Conservation (phyloP, 2,888 invertebrate species). For the Leptopilina myrica region DNA sequence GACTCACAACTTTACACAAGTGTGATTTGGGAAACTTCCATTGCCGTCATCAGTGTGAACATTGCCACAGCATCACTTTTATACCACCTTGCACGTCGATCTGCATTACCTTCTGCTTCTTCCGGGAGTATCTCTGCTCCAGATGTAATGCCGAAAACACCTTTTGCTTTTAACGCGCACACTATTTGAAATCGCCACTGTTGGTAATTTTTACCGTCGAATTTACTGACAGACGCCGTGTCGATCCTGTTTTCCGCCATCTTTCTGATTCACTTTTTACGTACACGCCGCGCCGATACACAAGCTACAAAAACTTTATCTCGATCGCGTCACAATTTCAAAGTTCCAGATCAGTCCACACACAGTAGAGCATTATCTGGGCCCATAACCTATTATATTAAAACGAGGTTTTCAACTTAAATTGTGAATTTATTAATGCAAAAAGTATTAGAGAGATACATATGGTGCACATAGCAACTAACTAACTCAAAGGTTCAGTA, state of each 20-base stretch:
- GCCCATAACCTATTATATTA: constrained; percentile 7
- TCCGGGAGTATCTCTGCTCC: no score
- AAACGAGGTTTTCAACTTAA: not conserved
- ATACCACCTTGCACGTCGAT: no score
- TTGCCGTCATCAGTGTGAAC: constrained; percentile 41
- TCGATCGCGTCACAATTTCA: not conserved
- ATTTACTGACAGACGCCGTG: constrained; percentile 38
- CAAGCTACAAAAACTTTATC: no score
- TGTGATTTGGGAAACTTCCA: constrained; percentile 46
- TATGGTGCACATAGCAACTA: not conserved
- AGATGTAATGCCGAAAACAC: not conserved
- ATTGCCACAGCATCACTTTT: no score
- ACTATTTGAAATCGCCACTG: constrained; percentile 48
- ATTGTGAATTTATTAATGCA: not conserved
- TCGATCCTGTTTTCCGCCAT: constrained; percentile 42
- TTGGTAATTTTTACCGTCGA: constrained; percentile 46
- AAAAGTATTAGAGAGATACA: no score
- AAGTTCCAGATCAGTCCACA: not conserved
- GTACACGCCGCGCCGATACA: no score
- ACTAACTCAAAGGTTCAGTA: not conserved
- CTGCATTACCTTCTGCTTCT: no score
- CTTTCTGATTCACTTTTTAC: not conserved
- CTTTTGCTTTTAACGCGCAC: constrained; percentile 41
- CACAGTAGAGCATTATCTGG: constrained; percentile 3
- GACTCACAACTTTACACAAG: constrained; percentile 43